A percentile compares a stretch with the other conserved stretches of the same genome.
These are phyloP conservation scores for Myocastor coypus DNA, from an alignment of 2,113 vertebrate genomes.

Conservation along the genomic window DNA sequence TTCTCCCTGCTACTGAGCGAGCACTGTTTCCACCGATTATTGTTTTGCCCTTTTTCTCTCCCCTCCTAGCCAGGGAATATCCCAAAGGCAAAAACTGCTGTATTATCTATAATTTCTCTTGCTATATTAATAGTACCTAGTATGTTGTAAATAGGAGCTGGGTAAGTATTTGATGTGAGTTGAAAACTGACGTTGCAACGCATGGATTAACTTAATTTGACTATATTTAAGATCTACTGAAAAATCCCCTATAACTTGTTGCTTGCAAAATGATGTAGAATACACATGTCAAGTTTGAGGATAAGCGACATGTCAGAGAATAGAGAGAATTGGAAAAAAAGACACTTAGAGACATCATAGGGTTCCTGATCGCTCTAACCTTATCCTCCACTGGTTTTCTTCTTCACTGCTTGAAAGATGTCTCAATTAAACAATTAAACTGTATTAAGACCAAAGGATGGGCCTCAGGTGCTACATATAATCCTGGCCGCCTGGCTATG, in stretches of 20 bases:
- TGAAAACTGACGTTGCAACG: background rate
- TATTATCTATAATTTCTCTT: background rate
- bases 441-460: slow-evolving; percentile 73
- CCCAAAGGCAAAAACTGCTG: background rate
- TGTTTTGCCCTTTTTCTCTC: background rate
- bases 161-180: background rate
- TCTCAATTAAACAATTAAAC: slow-evolving; percentile 78
- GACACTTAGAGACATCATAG: slow-evolving; percentile 36
- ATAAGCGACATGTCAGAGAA: background rate
- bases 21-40: background rate
- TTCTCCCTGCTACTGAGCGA: background rate
- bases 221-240: slow-evolving; percentile 16
- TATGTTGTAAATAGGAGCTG: background rate
- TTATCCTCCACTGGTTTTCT: slow-evolving; percentile 55
- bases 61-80: background rate
- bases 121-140: background rate
- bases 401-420: slow-evolving; percentile 65
- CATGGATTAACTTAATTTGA: background rate
- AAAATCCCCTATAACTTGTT: slow-evolving; percentile 27
- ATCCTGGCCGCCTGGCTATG: slow-evolving; percentile 66
- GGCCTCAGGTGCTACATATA: slow-evolving; percentile 75
- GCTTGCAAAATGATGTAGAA: background rate
- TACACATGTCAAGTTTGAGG: background rate
- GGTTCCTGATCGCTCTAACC: slow-evolving; percentile 55
- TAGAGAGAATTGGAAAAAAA: background rate